These are phyloP conservation scores for Camponotus pennsylvanicus DNA, from an alignment of 1,140 invertebrate species.

Conservation along the genomic window DNA sequence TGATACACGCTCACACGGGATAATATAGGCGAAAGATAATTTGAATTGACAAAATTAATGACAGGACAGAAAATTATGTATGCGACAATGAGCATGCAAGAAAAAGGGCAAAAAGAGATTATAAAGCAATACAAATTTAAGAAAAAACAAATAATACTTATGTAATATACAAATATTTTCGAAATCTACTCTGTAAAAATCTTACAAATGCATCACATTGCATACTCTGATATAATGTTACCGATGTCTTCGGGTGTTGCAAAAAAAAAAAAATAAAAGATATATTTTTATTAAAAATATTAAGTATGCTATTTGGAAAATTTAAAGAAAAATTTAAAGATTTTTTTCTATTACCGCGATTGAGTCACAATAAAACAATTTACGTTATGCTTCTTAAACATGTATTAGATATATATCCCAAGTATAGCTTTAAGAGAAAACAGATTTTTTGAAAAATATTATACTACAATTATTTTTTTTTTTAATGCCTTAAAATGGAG, in stretches of 20 bases:
- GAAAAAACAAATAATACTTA: slow-evolving; percentile 19
- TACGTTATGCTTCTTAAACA: slow-evolving; percentile 18
- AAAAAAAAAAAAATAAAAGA: slow-evolving; percentile 14
- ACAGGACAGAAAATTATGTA: slow-evolving; percentile 48
- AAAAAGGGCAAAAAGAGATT: slow-evolving; percentile 18
- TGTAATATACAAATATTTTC: slow-evolving; percentile 8
- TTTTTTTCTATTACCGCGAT: background rate
- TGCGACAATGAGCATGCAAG: slow-evolving; percentile 13
- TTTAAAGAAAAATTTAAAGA: slow-evolving; percentile 38
- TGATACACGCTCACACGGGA: slow-evolving; percentile 62
- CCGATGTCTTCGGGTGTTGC: background rate
- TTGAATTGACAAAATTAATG: slow-evolving; percentile 62
- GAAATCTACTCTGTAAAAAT: slow-evolving; percentile 59
- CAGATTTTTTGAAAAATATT: slow-evolving; percentile 36
- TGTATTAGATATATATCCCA: background rate
- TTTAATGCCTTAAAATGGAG: slow-evolving; percentile 70
- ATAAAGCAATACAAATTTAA: slow-evolving; percentile 13
- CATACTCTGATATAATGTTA: slow-evolving; percentile 37
- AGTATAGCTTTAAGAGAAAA: slow-evolving; percentile 9
- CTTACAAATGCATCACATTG: slow-evolving; percentile 47
- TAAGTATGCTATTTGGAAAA: slow-evolving; percentile 25
- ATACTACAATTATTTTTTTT: slow-evolving; percentile 40
- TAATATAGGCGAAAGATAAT: slow-evolving; percentile 50
- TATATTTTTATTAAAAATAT: slow-evolving; percentile 22
- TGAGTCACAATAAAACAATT: slow-evolving; percentile 27